Percentiles rank a stretch among this genome's conserved stretches.
These are phyloP conservation scores for Euphonia xanthogaster DNA, from an alignment of 2,797 vertebrate genomes.

Conservation along the genomic window DNA sequence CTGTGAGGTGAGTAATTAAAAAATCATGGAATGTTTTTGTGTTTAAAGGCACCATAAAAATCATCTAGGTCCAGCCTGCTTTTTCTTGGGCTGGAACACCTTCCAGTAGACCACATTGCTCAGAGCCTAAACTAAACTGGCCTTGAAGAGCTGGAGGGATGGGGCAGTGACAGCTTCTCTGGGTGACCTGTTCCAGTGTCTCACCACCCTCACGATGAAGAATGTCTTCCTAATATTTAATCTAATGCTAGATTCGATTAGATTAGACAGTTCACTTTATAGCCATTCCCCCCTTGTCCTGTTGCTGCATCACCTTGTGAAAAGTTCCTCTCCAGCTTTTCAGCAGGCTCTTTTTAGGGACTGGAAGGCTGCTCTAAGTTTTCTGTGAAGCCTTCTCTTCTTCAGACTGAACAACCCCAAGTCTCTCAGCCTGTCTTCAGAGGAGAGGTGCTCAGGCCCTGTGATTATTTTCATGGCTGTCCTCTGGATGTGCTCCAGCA, in stretches of 20 bases:
- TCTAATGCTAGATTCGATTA: neutral
- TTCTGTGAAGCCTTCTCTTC: neutral
- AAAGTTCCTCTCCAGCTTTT: neutral
- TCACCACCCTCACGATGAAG: neutral
- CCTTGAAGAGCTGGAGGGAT: neutral
- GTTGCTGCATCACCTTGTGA: neutral
- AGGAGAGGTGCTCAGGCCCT: neutral
- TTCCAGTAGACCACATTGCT: neutral
- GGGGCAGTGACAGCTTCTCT: neutral
- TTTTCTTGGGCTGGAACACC: neutral
- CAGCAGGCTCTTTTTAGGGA: no score
- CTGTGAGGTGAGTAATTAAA: neutral
- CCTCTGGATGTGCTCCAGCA: neutral
- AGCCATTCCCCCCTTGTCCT: neutral
- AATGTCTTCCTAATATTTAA: neutral
- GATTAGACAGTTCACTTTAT: neutral
- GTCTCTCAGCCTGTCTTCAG: neutral
- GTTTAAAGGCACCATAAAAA: neutral
- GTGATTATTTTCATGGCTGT: neutral
- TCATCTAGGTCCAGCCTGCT: neutral
- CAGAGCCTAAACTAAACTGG: neutral
- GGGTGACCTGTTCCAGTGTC: neutral
- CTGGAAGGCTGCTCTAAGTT: neutral
- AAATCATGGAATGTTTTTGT: neutral
- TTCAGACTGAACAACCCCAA: neutral